These are phyloP conservation scores for Echiichthys vipera DNA, from an alignment of 2,797 vertebrate species.

Conservation along the genomic window DNA sequence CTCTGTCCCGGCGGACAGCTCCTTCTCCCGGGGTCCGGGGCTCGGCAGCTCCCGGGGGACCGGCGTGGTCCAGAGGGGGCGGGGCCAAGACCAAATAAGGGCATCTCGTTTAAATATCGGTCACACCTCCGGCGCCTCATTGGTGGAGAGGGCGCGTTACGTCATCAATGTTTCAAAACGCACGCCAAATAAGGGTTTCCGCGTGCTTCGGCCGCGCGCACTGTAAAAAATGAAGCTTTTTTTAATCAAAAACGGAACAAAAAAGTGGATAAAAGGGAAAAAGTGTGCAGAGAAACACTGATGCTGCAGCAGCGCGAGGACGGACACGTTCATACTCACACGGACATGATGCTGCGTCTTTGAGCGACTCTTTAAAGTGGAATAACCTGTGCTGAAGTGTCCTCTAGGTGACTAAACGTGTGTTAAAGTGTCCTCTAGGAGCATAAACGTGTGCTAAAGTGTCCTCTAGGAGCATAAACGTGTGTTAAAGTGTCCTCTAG, in stretches of 20 bases:
- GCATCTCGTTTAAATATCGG: constrained; percentile 61
- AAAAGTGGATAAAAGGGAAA: neutral
- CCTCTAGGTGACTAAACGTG: no score
- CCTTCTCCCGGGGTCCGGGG: constrained; percentile 83
- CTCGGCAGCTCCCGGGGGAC: constrained; percentile 78
- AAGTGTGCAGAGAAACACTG: no score
- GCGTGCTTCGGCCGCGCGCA: constrained; percentile 45
- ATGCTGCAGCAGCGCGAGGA: no score
- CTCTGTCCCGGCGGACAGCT: constrained; percentile 85
- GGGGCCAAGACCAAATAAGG: constrained; percentile 73
- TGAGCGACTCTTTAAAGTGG: no score
- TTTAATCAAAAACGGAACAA: no score
- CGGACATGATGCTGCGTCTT: no score
- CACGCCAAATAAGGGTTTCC: constrained; percentile 67
- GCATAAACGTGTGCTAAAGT: no score
- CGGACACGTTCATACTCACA: neutral
- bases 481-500: no score
- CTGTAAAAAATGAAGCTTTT: constrained; percentile 34
- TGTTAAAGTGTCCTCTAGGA: no score
- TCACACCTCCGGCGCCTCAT: constrained; percentile 58
- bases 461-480: no score
- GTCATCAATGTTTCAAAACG: constrained; percentile 66
- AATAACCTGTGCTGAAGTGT: no score
- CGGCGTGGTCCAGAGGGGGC: constrained; percentile 69
- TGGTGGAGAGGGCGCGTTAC: constrained; percentile 61